Evolutionary conservation across 2,888 invertebrate genomes (phyloP).

Genomic region (Serripes groenlandicus): DNA sequence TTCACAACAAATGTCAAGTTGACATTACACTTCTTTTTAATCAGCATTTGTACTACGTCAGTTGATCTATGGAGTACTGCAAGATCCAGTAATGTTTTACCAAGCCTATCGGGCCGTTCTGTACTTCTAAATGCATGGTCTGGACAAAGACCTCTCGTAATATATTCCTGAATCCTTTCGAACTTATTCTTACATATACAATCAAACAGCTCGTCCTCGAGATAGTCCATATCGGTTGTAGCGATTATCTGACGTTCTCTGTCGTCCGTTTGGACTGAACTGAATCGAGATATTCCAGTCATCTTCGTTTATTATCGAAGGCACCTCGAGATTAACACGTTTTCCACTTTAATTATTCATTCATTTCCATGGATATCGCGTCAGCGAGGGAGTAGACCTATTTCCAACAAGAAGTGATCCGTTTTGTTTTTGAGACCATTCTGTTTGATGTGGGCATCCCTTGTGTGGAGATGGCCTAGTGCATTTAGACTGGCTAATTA

Average conservation of each 20-base stretch:
- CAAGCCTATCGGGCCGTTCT: slow-evolving; percentile 69
- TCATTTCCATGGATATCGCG: not conserved
- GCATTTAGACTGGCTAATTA: too few species aligned
- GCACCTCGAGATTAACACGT: not conserved
- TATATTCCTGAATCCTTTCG: slow-evolving; percentile 64
- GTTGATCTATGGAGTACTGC: slow-evolving; percentile 70
- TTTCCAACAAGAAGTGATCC: too few species aligned
- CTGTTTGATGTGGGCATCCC: too few species aligned
- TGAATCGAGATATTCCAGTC: not conserved
- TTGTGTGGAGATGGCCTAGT: too few species aligned
- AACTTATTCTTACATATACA: slow-evolving; percentile 66
- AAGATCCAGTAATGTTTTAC: slow-evolving; percentile 75
- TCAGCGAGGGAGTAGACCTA: too few species aligned
- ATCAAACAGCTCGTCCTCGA: slow-evolving; percentile 75
- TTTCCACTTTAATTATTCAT: not conserved
- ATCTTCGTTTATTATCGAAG: not conserved
- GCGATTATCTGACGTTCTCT: slow-evolving; percentile 37
- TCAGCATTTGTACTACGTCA: slow-evolving; percentile 68
- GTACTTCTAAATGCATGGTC: slow-evolving; percentile 77
- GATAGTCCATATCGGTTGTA: slow-evolving; percentile 74
- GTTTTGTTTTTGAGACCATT: too few species aligned
- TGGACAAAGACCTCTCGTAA: slow-evolving; percentile 72
- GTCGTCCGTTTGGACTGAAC: not conserved
- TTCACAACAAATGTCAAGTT: slow-evolving; percentile 76
- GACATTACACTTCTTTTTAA: slow-evolving; percentile 71